Evolutionary conservation across 1,140 invertebrate genomes (phyloP).

Genomic region (Charaxes varanes): DNA sequence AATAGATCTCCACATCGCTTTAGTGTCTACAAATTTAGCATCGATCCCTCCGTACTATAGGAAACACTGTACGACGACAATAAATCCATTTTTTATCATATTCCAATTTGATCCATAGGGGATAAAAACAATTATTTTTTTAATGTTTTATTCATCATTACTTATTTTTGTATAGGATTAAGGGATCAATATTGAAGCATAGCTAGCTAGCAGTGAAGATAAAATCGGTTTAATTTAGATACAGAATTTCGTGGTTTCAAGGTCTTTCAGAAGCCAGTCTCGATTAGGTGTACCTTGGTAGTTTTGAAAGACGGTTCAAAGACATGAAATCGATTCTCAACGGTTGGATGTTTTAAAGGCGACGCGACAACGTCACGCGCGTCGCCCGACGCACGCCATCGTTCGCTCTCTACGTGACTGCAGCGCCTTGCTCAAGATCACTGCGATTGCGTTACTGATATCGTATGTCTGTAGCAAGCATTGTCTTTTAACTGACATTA

Average conservation of each 20-base stretch:
- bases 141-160: too few species aligned
- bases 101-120: too few species aligned
- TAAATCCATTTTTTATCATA: too few species aligned
- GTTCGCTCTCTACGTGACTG: constrained; percentile 8
- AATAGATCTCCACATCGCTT: too few species aligned
- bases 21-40: too few species aligned
- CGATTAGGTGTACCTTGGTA: constrained; percentile 15
- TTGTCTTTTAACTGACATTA: not conserved
- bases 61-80: too few species aligned
- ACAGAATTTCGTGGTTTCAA: constrained; percentile 9
- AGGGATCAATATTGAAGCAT: too few species aligned
- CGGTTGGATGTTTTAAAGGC: constrained; percentile 7
- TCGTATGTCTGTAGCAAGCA: not conserved
- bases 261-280: constrained; percentile 3
- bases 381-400: constrained; percentile 4
- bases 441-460: constrained; percentile 10
- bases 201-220: too few species aligned
- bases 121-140: too few species aligned
- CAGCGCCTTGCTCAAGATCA: constrained; percentile 12
- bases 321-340: constrained; percentile 19
- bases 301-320: constrained; percentile 17
- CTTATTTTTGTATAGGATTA: too few species aligned
- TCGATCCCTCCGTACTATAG: too few species aligned
- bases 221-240: too few species aligned
- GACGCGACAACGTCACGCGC: constrained; percentile 13